Evolutionary conservation across 2,113 vertebrate species (phyloP).

Genomic region (Prionailurus bengalensis): DNA sequence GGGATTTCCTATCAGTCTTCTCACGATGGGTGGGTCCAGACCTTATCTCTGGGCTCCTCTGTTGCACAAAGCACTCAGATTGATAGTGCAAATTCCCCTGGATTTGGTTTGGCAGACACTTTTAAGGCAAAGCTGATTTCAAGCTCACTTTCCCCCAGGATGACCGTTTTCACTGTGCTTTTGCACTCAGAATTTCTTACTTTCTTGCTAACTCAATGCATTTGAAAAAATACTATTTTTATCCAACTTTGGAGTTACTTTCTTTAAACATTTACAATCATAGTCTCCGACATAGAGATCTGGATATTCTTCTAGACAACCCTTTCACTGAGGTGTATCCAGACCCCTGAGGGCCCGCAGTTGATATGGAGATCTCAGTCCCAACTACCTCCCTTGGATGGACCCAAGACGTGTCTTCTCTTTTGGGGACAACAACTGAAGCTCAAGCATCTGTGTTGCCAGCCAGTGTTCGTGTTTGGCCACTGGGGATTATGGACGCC

Average conservation of each 20-base stretch:
- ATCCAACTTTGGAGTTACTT: conserved; percentile 14
- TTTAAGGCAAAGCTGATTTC: not conserved
- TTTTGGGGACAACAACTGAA: not conserved
- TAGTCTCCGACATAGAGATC: not conserved
- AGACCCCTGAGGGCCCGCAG: not conserved
- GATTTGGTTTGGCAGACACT: not conserved
- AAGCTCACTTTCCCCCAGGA: not conserved
- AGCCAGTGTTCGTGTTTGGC: not conserved
- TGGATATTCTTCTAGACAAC: not conserved
- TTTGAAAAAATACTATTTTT: conserved; percentile 48
- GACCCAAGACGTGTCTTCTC: not conserved
- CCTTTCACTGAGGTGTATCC: not conserved
- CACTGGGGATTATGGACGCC: not conserved
- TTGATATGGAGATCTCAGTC: not conserved
- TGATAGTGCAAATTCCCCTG: not conserved
- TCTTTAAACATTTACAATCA: not conserved
- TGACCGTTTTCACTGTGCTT: not conserved
- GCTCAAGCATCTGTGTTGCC: not conserved
- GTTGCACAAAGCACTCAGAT: not conserved
- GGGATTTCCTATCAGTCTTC: not conserved
- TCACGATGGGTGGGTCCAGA: not conserved
- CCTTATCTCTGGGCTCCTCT: not conserved
- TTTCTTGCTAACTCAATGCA: conserved; percentile 9
- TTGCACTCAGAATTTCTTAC: not conserved
- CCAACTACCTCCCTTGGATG: not conserved